Evolutionary conservation across 2,797 vertebrate species (phyloP).

Genomic region (Acanthis flammea): DNA sequence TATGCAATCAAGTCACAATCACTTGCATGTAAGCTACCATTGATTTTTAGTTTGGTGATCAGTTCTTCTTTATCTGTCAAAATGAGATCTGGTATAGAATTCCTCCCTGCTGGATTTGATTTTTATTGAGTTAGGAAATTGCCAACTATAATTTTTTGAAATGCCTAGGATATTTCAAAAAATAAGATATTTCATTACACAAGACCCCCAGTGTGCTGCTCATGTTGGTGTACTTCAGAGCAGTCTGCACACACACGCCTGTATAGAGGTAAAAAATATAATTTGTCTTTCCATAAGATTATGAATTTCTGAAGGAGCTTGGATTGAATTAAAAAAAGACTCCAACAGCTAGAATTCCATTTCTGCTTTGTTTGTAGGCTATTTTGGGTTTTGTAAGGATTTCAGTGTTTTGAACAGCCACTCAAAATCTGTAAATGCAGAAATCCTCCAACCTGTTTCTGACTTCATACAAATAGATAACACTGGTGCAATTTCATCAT

Average conservation of each 20-base stretch:
- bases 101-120: background rate
- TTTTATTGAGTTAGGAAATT: slow-evolving; percentile 22
- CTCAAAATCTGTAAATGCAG: background rate
- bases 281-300: background rate
- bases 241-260: background rate
- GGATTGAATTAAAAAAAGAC: background rate
- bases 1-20: slow-evolving; percentile 26
- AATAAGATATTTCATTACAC: background rate
- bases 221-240: background rate
- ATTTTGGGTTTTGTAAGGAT: background rate
- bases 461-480: background rate
- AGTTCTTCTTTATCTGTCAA: slow-evolving; percentile 3
- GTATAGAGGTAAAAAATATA: background rate
- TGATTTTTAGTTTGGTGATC: slow-evolving; percentile 2
- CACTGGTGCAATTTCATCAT: background rate
- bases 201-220: background rate
- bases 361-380: background rate
- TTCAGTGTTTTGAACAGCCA: background rate
- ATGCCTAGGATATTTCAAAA: background rate
- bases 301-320: background rate
- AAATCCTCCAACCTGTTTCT: background rate
- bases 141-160: background rate
- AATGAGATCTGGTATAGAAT: slow-evolving; percentile 7
- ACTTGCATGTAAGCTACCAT: background rate
- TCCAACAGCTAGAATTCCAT: background rate